Base-by-base conservation (phyloP, 2,888 invertebrate genomes). In the Diloba caeruleocephala region DNA sequence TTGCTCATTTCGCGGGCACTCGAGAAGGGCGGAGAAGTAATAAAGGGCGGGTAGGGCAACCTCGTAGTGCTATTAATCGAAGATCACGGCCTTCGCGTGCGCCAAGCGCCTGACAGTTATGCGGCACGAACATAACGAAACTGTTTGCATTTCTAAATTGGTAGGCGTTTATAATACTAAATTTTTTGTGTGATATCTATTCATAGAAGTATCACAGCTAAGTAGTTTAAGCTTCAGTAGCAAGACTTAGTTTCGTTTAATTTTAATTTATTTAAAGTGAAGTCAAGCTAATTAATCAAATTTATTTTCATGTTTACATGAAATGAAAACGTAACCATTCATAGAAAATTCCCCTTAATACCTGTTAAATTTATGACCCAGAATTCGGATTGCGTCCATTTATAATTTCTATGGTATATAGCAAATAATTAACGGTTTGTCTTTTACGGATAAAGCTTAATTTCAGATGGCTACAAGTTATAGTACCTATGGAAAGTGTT, bases 61-160 rank as follows among this genome's bases (percentile, higher is more conserved):
- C 76, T 76, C 74, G 76, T 76, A 75, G 77, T 66, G 81, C 82
- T 79, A 87, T 88, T 88, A 88, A 89, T 89, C 81, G 83, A 80
- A 81, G 85, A 83, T 84, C 81, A 81, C 82, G 90, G 86, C 90
- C 92, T 90, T 91, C 82, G 90, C 92, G 91, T 90, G 85, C 64
- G 61, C 57, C 42, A 66, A 78, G 84, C 88, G 90, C 92, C 89
- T 90, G 84, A 82, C 79, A 73, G 82, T 78, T 72, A 74, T 71
- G 72, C 58, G 64, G 70, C 90, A 91, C 89, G 90, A 88, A 90
- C 76, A 37, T 64, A 52, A 67, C 63, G 54, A 38, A 59, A 72
- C 68, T 62, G 76, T 81, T 85, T 89, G 90, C 90, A 73, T 74
- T 79, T 73, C 51, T 61, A 78, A 80, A 78, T 63, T 57, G 64